These are phyloP conservation scores for Psittacus erithacus DNA, from an alignment of 2,113 vertebrate species.

Conservation along the genomic window DNA sequence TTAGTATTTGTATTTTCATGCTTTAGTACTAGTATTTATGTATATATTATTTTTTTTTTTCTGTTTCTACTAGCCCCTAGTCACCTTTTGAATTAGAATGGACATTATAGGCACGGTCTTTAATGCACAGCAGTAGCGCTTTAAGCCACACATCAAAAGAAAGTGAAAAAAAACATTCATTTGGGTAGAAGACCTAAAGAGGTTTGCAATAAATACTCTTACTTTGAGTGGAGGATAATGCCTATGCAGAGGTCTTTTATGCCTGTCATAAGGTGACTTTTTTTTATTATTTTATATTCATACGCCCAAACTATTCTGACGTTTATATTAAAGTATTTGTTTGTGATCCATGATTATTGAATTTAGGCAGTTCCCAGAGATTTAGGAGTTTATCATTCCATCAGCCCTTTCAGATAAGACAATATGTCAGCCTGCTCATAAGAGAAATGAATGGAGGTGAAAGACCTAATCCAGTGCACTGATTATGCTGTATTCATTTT, in stretches of 20 bases:
- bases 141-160: rapidly evolving
- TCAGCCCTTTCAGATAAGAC: background rate
- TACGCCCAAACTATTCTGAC: background rate
- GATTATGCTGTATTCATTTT: background rate
- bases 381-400: background rate
- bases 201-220: background rate
- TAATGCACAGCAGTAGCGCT: background rate
- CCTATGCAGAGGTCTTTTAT: background rate
- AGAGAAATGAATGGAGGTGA: background rate
- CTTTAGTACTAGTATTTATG: background rate
- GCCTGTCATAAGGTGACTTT: background rate
- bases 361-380: background rate
- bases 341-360: background rate
- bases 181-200: background rate
- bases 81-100: background rate
- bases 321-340: background rate
- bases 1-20: background rate
- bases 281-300: background rate
- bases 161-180: background rate
- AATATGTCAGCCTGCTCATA: background rate
- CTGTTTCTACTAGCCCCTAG: background rate
- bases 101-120: background rate
- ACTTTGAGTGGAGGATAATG: background rate
- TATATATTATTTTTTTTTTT: background rate
- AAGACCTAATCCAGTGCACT: background rate